Conservation (phyloP, 1,140 invertebrate genomes). For the Conus betulinus region DNA sequence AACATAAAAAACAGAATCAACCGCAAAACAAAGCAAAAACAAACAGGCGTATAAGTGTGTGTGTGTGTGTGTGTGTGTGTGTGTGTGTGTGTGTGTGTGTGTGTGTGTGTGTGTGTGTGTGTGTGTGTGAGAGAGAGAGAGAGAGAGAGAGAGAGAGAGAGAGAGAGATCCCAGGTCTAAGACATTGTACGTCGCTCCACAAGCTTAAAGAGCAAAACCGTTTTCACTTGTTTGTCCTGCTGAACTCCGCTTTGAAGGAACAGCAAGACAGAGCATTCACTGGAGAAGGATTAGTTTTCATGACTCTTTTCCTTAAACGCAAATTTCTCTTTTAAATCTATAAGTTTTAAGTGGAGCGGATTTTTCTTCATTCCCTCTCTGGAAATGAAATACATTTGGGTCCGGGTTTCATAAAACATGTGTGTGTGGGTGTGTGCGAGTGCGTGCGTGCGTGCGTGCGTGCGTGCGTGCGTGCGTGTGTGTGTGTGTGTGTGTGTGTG, state of each 20-base stretch:
- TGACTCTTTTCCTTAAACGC: neutral
- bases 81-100: neutral
- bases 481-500: neutral
- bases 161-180: neutral
- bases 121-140: neutral
- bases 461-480: neutral
- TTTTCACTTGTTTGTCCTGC: neutral
- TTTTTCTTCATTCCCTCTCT: neutral
- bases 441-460: neutral
- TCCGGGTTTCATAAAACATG: neutral
- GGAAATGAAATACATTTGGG: neutral
- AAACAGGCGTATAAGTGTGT: neutral
- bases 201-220: neutral
- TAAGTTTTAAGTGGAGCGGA: neutral
- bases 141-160: neutral
- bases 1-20: neutral
- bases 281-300: neutral
- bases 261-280: no score
- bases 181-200: neutral
- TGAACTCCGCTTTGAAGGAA: neutral
- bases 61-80: neutral
- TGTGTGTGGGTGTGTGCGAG: neutral
- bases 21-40: neutral
- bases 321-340: neutral
- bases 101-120: neutral